A percentile compares a stretch with the other conserved stretches of the same genome.
These are phyloP conservation scores for Coreius guichenoti DNA, from an alignment of 2,797 vertebrate genomes.

Conservation along the genomic window DNA sequence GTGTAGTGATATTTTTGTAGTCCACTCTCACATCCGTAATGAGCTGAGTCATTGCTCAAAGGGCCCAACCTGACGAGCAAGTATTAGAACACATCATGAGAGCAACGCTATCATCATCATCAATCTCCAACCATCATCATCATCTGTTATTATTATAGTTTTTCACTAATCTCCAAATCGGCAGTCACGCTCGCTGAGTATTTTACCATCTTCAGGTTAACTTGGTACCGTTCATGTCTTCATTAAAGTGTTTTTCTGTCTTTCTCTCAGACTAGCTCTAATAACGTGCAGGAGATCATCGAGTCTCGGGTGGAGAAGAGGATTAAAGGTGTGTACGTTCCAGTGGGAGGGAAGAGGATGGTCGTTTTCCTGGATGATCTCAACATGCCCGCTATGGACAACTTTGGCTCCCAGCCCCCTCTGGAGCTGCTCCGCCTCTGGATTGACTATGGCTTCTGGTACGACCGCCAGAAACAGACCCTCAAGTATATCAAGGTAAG, in stretches of 20 bases:
- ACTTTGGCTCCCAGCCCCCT: constrained; percentile 88
- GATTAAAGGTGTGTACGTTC: constrained; percentile 85
- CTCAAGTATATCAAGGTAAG: constrained; percentile 86
- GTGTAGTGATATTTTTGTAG: constrained; percentile 38
- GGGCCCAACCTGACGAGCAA: constrained; percentile 70
- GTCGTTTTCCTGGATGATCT: constrained; percentile 90
- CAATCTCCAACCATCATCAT: constrained; percentile 47
- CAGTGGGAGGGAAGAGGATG: constrained; percentile 83
- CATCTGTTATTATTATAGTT: constrained; percentile 40
- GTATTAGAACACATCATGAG: constrained; percentile 64
- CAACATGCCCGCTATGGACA: constrained; percentile 88
- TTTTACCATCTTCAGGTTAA: not conserved
- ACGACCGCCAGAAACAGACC: constrained; percentile 84
- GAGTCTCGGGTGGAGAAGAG: constrained; percentile 88
- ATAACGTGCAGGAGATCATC: constrained; percentile 86
- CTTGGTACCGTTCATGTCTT: not conserved
- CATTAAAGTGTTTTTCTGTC: constrained; percentile 13
- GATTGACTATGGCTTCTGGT: constrained; percentile 93
- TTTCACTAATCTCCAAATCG: not conserved
- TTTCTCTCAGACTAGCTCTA: constrained; percentile 81
- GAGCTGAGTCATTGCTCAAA: constrained; percentile 71
- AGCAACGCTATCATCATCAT: constrained; percentile 52
- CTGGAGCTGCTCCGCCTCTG: constrained; percentile 89
- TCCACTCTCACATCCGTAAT: constrained; percentile 64
- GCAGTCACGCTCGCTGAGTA: not conserved